Conservation (phyloP, 1,140 invertebrate genomes). For the Heliconius hewitsoni region DNA sequence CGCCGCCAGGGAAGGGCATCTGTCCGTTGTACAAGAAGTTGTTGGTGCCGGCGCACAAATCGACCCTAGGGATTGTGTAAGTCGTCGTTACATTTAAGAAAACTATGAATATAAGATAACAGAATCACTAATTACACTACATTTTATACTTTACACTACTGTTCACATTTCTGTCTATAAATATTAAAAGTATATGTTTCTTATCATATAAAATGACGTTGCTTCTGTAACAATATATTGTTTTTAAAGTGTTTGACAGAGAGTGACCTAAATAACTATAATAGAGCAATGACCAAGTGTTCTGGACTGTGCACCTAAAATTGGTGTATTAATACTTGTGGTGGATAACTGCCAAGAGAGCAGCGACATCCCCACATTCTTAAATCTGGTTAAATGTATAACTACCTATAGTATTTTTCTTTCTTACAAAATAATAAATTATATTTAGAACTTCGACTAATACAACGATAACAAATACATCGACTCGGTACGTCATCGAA, state of each 20-base stretch:
- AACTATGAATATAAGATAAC: constrained; percentile 1
- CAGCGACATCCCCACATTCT: constrained; percentile 73
- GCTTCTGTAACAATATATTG: constrained; percentile 8
- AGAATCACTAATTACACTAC: background rate
- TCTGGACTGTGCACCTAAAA: constrained; percentile 69
- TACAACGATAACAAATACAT: constrained; percentile 18
- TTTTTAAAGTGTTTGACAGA: constrained; percentile 18
- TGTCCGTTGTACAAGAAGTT: constrained; percentile 90
- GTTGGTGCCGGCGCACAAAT: constrained; percentile 93
- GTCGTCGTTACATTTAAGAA: constrained; percentile 17
- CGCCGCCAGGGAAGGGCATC: constrained; percentile 94
- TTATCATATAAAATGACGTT: background rate
- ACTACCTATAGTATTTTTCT: constrained; percentile 44
- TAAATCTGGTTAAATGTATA: constrained; percentile 57
- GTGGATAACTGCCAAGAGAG: constrained; percentile 74
- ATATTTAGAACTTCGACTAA: constrained; percentile 45
- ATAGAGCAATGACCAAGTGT: constrained; percentile 73
- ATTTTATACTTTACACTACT: background rate
- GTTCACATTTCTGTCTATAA: background rate
- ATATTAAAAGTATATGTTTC: background rate
- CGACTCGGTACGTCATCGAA: constrained; percentile 1
- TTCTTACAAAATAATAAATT: constrained; percentile 49
- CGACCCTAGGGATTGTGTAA: constrained; percentile 96
- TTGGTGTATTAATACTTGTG: constrained; percentile 76
- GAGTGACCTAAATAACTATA: constrained; percentile 60